Base-by-base conservation (phyloP, 2,888 invertebrate species). In the Epistrophe grossulariae region DNA sequence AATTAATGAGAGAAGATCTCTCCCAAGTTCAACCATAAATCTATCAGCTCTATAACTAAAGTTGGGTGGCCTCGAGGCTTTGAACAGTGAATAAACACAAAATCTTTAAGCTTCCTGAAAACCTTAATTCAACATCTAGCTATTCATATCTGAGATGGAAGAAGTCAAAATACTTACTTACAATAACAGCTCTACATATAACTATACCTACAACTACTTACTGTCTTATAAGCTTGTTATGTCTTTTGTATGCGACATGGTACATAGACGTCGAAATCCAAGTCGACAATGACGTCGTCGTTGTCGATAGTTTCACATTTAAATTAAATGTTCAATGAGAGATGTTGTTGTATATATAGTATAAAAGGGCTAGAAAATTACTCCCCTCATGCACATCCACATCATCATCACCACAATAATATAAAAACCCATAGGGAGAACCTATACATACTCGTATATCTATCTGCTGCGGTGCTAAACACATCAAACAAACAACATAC, bases 401-500 rank as follows among this genome's bases (percentile, higher is more conserved):
- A 59, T 60, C 31, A 59, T 60, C 71, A 24, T 10, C 17, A 10
- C 31, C 24, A 35, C 4, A 7, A 40, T 38, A 4, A n/a, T n/a
- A n/a, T n/a, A n/a, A n/a, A 24, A 24, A 62, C 40, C 40, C 43
- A 31, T 52, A 72, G 59, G 31, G 45, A 59, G 15, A 55, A 4
- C 7, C 11, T 4, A 60, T n/a, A n/a, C n/a, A n/a, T n/a, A n/a
- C n/a, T n/a, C n/a, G n/a, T n/a, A n/a, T n/a, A 40, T 50, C 68
- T 55, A 78, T 55, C 43, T 74, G 78, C 84, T 70, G 64, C 76
- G 66, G 66, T 87, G 83, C 79, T 79, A 83, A 87, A 79, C 79
- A 87, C 82, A 87, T 83, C 87, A 83, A 87, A 83, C 83, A 83
- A 55, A 76, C 87, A 79, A 79, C 79, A 71, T 79, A 74, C 78